A percentile compares a stretch with the other conserved stretches of the same genome.
phyloP scores from a whole-genome alignment of 2,888 invertebrate genomes.

The Leptopilina myrica region DNA sequence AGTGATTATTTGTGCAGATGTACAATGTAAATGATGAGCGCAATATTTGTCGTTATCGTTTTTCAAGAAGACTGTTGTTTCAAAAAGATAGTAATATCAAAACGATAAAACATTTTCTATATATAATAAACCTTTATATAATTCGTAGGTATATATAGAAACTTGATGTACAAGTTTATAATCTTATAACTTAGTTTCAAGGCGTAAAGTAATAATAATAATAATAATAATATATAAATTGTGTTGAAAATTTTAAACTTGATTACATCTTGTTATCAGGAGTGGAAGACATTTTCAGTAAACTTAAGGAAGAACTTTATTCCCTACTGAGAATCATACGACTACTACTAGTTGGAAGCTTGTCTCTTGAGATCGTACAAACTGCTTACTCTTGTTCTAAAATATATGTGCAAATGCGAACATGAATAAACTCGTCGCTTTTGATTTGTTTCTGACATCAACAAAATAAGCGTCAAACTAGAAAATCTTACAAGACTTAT shows the following conservation, averaged over 20 bases:
- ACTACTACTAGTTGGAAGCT: slow-evolving; percentile 25
- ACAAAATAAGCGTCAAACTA: not conserved
- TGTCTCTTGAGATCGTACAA: slow-evolving; percentile 32
- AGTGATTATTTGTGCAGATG: slow-evolving; percentile 23
- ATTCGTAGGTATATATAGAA: not conserved
- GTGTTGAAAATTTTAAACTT: not conserved
- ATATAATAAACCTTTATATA: too few species aligned
- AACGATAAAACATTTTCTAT: not conserved
- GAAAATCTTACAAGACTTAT: too few species aligned
- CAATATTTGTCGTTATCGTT: not conserved
- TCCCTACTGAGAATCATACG: slow-evolving; percentile 28
- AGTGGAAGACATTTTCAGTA: slow-evolving; percentile 11
- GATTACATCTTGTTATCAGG: slow-evolving; percentile 33
- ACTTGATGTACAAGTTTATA: slow-evolving; percentile 3
- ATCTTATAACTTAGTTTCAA: not conserved
- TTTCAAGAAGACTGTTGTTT: not conserved
- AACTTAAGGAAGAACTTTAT: slow-evolving; percentile 28
- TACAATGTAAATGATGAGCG: not conserved
- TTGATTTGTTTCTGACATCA: slow-evolving; percentile 19
- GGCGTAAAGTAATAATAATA: not conserved
- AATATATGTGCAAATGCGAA: slow-evolving; percentile 7
- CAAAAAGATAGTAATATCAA: slow-evolving; percentile 4
- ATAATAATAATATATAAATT: slow-evolving; percentile 4
- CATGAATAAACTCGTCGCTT: slow-evolving; percentile 18
- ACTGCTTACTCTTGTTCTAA: slow-evolving; percentile 34